Conservation (phyloP, 1,140 invertebrate genomes). For the Ceratosolen fusciceps region DNA sequence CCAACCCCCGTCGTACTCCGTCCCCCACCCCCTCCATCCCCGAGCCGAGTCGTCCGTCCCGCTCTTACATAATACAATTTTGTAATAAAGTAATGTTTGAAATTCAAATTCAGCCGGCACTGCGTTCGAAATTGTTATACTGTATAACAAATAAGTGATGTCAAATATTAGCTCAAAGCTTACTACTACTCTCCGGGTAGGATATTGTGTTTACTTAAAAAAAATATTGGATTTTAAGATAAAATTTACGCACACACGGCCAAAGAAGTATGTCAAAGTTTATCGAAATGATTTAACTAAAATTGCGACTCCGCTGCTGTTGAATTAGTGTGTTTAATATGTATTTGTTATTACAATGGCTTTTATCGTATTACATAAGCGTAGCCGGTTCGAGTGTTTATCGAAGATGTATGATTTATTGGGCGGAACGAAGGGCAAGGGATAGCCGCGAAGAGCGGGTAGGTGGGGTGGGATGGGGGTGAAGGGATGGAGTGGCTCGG, state of each 20-base stretch:
- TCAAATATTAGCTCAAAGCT: not conserved
- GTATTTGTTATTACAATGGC: no score
- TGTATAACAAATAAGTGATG: not conserved
- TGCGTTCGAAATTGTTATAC: not conserved
- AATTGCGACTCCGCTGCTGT: not conserved
- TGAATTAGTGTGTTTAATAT: no score
- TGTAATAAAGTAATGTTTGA: not conserved
- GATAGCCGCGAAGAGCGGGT: no score
- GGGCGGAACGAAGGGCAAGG: not conserved
- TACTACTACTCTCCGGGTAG: not conserved
- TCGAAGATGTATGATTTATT: not conserved
- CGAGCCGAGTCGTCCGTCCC: not conserved
- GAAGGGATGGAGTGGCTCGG: no score
- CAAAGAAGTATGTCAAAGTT: not conserved
- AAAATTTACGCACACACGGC: not conserved
- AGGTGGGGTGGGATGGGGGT: no score
- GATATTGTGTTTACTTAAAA: not conserved
- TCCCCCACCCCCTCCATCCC: not conserved
- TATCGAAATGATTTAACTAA: not conserved
- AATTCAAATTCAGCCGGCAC: not conserved
- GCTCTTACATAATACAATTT: not conserved
- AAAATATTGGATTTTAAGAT: conserved; percentile 20
- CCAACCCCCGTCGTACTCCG: no score
- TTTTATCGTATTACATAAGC: not conserved
- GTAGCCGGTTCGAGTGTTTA: not conserved